Evolutionary conservation across 2,797 vertebrate genomes (phyloP), one percentile per base, ranked within the genome.

Genomic region (Schizopygopsis pylzovi): DNA sequence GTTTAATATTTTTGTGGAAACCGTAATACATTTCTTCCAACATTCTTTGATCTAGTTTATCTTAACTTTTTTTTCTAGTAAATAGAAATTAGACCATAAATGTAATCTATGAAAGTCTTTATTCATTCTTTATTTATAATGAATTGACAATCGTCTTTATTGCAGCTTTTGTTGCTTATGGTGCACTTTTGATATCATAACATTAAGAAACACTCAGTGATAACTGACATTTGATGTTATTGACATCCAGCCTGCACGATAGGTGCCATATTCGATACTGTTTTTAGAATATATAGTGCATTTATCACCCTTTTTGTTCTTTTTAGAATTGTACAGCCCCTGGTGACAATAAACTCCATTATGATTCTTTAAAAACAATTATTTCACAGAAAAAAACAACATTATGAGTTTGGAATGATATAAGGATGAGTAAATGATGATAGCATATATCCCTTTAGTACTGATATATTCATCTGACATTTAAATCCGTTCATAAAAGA

Each of bases 361-460:
- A 77, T 54, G 41, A 25, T 72, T 72, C 22, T 72, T 72, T 72
- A 8, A 47, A 39, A 54, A 39, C 28, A 54, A 54, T 37, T 76
- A 1, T 73, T 73, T 8, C 7, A 28, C 45, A 56, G 13, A 37
- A 68, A 13, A 4, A 43, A 43, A 71, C 18, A 56, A 56, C 33
- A 20, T 68, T n/a, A 43, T 0, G 68, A 20, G 41, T 71, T 41
- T n/a, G 22, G 7, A 79, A 61, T 39, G 8, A 10, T 56, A 43
- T 37, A 76, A 6, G 22, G 54, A n/a, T 43, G 37, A 77, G 20
- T 56, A 79, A 79, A 79, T 61, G 61, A 43, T 61, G 54, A 16
- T 18, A 25, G 22, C 56, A 79, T 79, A 56, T 45, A 79, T 79
- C n/a, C 15, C 61, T 80, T 47, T 80, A 80, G 33, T 41, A 80